A percentile compares a stretch with the other conserved stretches of the same genome.
phyloP scores from a whole-genome alignment of 2,113 vertebrate genomes.

The Scomber colias region DNA sequence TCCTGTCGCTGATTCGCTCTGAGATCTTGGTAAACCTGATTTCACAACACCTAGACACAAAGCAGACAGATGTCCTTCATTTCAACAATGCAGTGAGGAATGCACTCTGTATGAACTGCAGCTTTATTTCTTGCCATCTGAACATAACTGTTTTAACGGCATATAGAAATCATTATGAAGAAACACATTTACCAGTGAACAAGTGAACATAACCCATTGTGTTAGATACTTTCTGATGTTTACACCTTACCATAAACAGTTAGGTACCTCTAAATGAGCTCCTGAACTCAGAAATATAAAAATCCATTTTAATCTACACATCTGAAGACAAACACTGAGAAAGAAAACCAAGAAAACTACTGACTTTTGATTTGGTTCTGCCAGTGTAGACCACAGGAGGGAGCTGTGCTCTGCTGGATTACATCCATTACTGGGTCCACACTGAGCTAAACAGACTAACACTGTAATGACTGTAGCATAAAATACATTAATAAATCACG shows the following conservation, averaged over 20 bases:
- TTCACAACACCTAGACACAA: slow-evolving; percentile 74
- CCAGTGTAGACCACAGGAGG: slow-evolving; percentile 63
- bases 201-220: background rate
- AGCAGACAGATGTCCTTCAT: slow-evolving; percentile 4
- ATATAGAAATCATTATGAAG: no score
- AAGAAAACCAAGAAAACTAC: background rate
- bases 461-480: background rate
- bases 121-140: background rate
- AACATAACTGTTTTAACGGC: background rate
- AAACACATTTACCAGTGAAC: background rate
- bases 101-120: background rate
- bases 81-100: slow-evolving; percentile 17
- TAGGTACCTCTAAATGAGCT: background rate
- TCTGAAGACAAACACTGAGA: background rate
- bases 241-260: no score
- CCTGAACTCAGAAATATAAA: background rate
- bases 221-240: no score
- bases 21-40: slow-evolving; percentile 81
- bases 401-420: slow-evolving; percentile 47
- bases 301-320: background rate
- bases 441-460: background rate
- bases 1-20: slow-evolving; percentile 82
- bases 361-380: background rate
- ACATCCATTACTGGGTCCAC: background rate
- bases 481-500: background rate